Conservation (phyloP, 2,113 vertebrate species). For the Calidris pygmaea region DNA sequence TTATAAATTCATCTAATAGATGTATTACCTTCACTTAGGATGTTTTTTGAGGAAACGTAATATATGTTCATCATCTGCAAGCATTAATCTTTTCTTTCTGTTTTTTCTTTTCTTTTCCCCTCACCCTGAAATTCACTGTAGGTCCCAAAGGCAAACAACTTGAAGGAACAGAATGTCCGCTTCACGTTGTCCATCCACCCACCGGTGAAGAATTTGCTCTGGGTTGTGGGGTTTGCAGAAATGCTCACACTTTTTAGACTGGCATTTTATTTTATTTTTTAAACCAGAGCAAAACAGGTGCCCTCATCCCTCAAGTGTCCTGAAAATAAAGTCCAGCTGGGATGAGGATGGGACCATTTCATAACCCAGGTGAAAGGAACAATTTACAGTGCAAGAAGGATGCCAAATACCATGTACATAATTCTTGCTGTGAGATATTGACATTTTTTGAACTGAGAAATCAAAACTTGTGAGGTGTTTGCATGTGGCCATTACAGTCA, state of each 20-base stretch:
- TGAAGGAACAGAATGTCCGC: constrained; percentile 95
- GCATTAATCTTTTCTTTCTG: neutral
- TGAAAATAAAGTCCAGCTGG: constrained; percentile 64
- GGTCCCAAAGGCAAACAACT: constrained; percentile 99
- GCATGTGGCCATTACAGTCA: constrained; percentile 95
- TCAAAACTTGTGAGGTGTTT: constrained; percentile 92
- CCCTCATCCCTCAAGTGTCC: constrained; percentile 71
- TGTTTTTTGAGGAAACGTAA: neutral
- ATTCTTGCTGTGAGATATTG: constrained; percentile 79
- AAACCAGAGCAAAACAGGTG: constrained; percentile 67
- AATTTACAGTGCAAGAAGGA: constrained; percentile 77
- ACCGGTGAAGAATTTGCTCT: constrained; percentile 98
- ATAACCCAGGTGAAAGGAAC: constrained; percentile 76
- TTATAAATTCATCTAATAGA: neutral
- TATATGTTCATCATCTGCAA: neutral
- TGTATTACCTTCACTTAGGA: neutral
- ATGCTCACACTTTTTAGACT: constrained; percentile 96
- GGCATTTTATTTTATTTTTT: neutral
- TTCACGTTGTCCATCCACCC: constrained; percentile 96
- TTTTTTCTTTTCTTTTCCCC: neutral
- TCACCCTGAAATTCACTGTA: constrained; percentile 53
- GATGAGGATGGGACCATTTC: constrained; percentile 82
- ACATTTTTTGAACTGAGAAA: constrained; percentile 76
- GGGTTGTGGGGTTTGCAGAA: constrained; percentile 98
- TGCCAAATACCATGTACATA: constrained; percentile 82